Evolutionary conservation across 2,888 invertebrate species (phyloP), one percentile per base, ranked within the genome.

Genomic region (Eucera pruinosa): DNA sequence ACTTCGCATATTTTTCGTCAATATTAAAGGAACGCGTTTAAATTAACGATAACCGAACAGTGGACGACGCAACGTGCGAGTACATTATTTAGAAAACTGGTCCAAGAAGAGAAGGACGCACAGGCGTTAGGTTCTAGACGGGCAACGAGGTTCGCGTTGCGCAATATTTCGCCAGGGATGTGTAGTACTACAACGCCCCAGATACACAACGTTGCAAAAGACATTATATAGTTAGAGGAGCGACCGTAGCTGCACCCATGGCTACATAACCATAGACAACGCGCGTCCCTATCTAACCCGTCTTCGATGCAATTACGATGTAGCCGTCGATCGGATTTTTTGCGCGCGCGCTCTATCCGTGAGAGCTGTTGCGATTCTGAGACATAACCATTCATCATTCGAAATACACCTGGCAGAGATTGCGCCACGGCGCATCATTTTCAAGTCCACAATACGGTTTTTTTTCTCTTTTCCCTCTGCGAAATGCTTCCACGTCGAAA

Each of bases 271-370:
- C 60, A 61, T 41, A 72, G 75, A 80, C 75, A 80, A 80, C 66
- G 48, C 33, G n/a, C n/a, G n/a, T n/a, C n/a, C n/a, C n/a, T n/a
- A n/a, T n/a, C n/a, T n/a, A n/a, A n/a, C 68, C n/a, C 68, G 78
- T 77, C 80, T 76, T 66, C 57, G 64, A 73, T 76, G 84, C 84
- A 84, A 84, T 84, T 83, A 83, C 84, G 74, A 71, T 74, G 66
- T 67, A 80, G 41, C 76, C 78, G 61, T 77, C 80, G 82, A 84
- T 84, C 70, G 57, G 68, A 48, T 68, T 75, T 71, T 80, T 80
- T 73, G 64, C 80, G 47, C 43, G 66, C 71, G 66, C n/a, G n/a
- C n/a, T 62, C 68, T 78, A 78, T 78, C 78, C 72, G 81, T 79
- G 78, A 84, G 81, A 83, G 83, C 61, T 72, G 70, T 54, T 45